These are phyloP conservation scores for Nomada hirtipes DNA, from an alignment of 2,888 invertebrate species.

Conservation along the genomic window DNA sequence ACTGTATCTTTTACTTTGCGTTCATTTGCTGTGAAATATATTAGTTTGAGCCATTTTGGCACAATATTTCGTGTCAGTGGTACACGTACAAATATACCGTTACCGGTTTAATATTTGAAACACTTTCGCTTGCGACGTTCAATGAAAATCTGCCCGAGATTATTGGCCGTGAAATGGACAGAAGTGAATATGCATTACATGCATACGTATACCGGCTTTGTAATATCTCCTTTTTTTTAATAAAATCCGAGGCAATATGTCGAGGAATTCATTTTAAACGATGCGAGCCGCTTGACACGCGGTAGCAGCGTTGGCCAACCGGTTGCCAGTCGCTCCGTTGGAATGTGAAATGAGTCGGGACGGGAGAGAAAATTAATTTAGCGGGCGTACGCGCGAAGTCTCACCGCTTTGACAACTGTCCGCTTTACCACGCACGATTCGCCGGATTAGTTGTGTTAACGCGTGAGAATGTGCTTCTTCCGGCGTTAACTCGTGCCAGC, in stretches of 20 bases:
- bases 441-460: conserved; percentile 54
- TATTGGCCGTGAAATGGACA: background rate
- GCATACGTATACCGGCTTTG: conserved; percentile 10
- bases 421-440: conserved; percentile 59
- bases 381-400: conserved; percentile 59
- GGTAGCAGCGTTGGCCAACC: conserved; percentile 38
- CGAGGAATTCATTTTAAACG: conserved; percentile 63
- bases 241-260: conserved; percentile 69
- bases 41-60: too few relatives aligned
- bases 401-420: conserved; percentile 57
- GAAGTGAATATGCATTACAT: conserved; percentile 1
- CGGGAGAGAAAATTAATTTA: conserved; percentile 75
- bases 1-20: too few relatives aligned
- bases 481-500: conserved; percentile 34
- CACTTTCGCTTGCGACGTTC: background rate
- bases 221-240: conserved; percentile 61
- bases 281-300: conserved; percentile 52
- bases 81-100: too few relatives aligned
- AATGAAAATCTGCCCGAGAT: background rate
- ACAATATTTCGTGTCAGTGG: too few relatives aligned
- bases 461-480: conserved; percentile 51
- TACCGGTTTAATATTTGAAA: too few relatives aligned
- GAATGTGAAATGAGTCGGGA: conserved; percentile 74
- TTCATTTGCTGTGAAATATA: too few relatives aligned
- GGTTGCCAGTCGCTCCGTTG: conserved; percentile 52